Conservation (phyloP, 2,888 invertebrate genomes). For the Diaprepes abbreviatus region DNA sequence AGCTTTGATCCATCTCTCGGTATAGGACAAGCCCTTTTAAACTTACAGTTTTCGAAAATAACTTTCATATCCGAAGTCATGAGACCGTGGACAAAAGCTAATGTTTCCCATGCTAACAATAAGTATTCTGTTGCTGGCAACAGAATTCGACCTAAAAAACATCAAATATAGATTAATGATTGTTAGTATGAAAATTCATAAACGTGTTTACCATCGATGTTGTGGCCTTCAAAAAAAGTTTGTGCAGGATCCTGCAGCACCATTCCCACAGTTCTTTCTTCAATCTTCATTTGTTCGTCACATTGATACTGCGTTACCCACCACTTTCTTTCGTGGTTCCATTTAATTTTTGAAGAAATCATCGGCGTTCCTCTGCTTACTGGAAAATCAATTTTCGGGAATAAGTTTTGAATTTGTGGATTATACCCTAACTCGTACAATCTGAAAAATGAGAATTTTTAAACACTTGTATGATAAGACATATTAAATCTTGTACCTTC, state of each 20-base stretch:
- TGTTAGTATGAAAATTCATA: too few species aligned
- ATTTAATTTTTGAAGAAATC: constrained; percentile 81
- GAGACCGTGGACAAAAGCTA: constrained; percentile 66
- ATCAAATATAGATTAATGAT: too few species aligned
- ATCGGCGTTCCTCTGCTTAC: constrained; percentile 75
- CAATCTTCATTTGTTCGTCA: constrained; percentile 69
- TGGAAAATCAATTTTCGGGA: constrained; percentile 82
- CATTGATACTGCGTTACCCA: constrained; percentile 71
- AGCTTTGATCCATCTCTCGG: constrained; percentile 59
- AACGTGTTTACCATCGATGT: constrained; percentile 80
- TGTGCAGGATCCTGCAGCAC: constrained; percentile 65
- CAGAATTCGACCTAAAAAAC: constrained; percentile 55
- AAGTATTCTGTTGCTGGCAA: constrained; percentile 74
- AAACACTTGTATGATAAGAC: too few species aligned
- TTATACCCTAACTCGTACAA: constrained; percentile 84
- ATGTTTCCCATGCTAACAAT: constrained; percentile 64
- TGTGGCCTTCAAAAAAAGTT: constrained; percentile 83
- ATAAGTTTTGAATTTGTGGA: constrained; percentile 81
- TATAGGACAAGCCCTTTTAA: constrained; percentile 68
- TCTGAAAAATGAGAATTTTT: too few species aligned
- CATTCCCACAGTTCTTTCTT: constrained; percentile 4
- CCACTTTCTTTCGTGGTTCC: constrained; percentile 90
- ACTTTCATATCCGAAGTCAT: constrained; percentile 69
- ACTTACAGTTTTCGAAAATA: constrained; percentile 72
- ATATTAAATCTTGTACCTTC: not conserved